Base-by-base conservation (phyloP, 2,797 vertebrate genomes). In the Furcifer pardalis region DNA sequence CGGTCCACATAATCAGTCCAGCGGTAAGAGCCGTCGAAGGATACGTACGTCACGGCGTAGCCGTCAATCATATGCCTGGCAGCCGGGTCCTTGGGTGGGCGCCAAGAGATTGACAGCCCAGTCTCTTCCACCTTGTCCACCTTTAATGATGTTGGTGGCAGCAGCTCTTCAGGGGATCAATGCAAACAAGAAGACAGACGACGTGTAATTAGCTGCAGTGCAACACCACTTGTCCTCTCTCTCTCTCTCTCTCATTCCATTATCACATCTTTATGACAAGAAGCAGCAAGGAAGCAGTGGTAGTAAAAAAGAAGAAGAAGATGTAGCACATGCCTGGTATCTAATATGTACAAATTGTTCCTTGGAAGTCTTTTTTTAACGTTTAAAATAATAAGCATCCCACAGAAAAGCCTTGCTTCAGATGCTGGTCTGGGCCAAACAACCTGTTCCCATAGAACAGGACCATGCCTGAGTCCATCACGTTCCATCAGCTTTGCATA, bases 41-140 rank as follows among this genome's bases (percentile, higher is more conserved):
- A 97, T 74, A 96, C 95, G 35, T 98, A 99, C 81, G 97, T 98
- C 92, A 99, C 97, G 1, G 98, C 97, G 60, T 99, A 99, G 88
- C 98, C 98, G 23, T 97, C 98, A 85, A 98, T 95, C 88, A 96
- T 93, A 92, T 97, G 97, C 89, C 96, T 96, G 89, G 95, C 91
- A 0, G 88, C 84, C 27, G 92, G 91, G 63, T 96, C 95, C 84
- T 97, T 97, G 0, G 97, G 97, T 27, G 97, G 96, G 44, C 95
- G 97, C 98, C 98, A 99, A 94, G 97, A 98, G 86, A 99, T 96
- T 95, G 97, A 98, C 89, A 99, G 95, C 91, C 98, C 97, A 27
- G 95, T 97, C 94, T 99, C 98, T 92, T 99, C 98, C 91, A 98
- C 97, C 52, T 96, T 97, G 92, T 98, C 95, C 92, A 99, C 97